Percentiles rank a stretch among this genome's conserved stretches.
Conservation (phyloP, 2,888 invertebrate genomes). For the Liopterus haemorrhoidalis region DNA sequence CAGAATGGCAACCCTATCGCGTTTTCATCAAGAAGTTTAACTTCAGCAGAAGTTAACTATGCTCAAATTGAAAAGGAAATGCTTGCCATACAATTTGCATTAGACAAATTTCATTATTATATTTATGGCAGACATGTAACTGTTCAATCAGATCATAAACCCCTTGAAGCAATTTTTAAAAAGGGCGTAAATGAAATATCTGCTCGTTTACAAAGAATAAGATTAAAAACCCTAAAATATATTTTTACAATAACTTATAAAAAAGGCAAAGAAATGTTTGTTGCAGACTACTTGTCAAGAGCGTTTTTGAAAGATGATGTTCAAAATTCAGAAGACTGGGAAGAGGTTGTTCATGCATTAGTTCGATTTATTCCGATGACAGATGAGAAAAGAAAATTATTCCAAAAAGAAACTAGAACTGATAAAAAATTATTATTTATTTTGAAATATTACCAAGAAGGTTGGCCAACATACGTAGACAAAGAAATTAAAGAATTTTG, state of each 20-base stretch:
- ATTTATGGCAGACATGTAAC: neutral
- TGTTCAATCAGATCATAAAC: slow-evolving; percentile 10
- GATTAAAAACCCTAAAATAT: slow-evolving; percentile 1
- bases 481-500: slow-evolving; percentile 6
- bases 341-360: slow-evolving; percentile 2
- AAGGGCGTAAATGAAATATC: slow-evolving; percentile 1
- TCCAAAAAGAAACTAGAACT: slow-evolving; percentile 23
- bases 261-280: slow-evolving; percentile 3
- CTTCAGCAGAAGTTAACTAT: neutral
- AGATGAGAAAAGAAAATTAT: neutral
- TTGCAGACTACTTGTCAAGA: slow-evolving; percentile 1
- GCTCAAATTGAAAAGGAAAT: neutral
- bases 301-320: neutral
- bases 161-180: slow-evolving; percentile 10
- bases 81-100: neutral
- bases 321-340: neutral
- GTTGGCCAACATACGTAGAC: slow-evolving; percentile 1
- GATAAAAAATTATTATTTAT: too few species aligned
- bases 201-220: slow-evolving; percentile 7
- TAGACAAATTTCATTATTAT: slow-evolving; percentile 1
- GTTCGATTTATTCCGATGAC: neutral
- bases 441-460: too few species aligned
- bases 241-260: slow-evolving; percentile 2
- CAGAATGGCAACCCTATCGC: slow-evolving; percentile 5
- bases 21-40: neutral